A percentile compares a stretch with the other conserved stretches of the same genome.
These are phyloP conservation scores for Tholera decimalis DNA, from an alignment of 2,888 invertebrate species.

Conservation along the genomic window DNA sequence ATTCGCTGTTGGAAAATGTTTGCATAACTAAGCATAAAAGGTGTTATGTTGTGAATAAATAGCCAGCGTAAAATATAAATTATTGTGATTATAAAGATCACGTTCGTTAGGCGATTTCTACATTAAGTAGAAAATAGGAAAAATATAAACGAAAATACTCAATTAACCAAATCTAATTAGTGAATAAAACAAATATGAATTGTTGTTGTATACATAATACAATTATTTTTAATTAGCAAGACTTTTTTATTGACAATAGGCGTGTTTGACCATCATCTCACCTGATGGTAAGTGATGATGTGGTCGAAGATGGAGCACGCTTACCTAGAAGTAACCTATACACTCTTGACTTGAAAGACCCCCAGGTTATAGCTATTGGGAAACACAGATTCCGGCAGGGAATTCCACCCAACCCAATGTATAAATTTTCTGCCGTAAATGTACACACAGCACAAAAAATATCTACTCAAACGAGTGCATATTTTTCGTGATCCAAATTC, in stretches of 20 bases:
- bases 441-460: constrained; percentile 55
- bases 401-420: not conserved
- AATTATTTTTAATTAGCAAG: constrained; percentile 37
- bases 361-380: too few relatives aligned
- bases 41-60: too few relatives aligned
- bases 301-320: too few relatives aligned
- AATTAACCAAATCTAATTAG: constrained; percentile 49
- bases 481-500: constrained; percentile 33
- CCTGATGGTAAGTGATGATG: too few relatives aligned
- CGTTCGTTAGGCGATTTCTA: not conserved
- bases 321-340: too few relatives aligned
- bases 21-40: too few relatives aligned
- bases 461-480: constrained; percentile 40
- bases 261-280: too few relatives aligned
- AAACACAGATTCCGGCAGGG: too few relatives aligned
- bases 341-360: too few relatives aligned
- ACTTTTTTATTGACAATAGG: too few relatives aligned
- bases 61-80: not conserved
- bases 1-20: not conserved
- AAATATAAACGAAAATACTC: constrained; percentile 40
- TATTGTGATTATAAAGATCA: not conserved
- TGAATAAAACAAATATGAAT: not conserved
- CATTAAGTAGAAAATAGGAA: constrained; percentile 11
- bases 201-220: constrained; percentile 16
- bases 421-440: constrained; percentile 51